Conservation (phyloP, 2,113 vertebrate genomes). For the Phyllostomus discolor region DNA sequence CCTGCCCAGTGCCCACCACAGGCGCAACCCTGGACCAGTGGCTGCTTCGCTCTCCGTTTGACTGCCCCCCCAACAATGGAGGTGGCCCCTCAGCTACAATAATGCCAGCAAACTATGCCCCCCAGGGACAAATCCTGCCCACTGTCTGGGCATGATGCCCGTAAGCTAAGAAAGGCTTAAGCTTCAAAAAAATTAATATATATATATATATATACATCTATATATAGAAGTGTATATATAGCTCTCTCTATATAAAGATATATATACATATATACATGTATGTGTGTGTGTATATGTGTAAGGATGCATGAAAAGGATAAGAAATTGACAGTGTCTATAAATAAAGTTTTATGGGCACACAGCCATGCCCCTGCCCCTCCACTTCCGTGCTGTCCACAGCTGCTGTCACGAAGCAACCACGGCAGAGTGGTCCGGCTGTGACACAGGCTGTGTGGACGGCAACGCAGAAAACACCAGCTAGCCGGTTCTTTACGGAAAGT, state of each 20-base stretch:
- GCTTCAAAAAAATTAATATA: background rate
- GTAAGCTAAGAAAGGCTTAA: background rate
- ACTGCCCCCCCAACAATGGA: rapidly evolving
- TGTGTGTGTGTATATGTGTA: background rate
- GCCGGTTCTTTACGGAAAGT: background rate
- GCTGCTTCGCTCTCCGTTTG: too few relatives aligned
- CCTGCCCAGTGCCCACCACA: rapidly evolving
- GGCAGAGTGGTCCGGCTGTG: background rate
- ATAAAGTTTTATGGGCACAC: background rate
- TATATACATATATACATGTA: too few relatives aligned
- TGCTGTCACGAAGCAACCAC: rapidly evolving
- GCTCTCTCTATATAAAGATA: too few relatives aligned
- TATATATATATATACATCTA: background rate
- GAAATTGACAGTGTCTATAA: background rate
- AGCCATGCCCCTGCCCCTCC: background rate
- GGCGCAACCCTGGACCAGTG: background rate
- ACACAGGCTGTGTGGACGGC: background rate
- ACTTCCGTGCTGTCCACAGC: rapidly evolving
- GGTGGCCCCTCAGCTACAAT: rapidly evolving
- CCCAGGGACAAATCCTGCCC: rapidly evolving
- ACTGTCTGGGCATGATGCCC: rapidly evolving
- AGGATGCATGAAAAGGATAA: background rate
- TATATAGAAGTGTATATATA: too few relatives aligned
- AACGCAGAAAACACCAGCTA: background rate
- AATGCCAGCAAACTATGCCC: rapidly evolving